Base-by-base conservation (phyloP, 2,888 invertebrate species). In the Hemithea aestivaria region DNA sequence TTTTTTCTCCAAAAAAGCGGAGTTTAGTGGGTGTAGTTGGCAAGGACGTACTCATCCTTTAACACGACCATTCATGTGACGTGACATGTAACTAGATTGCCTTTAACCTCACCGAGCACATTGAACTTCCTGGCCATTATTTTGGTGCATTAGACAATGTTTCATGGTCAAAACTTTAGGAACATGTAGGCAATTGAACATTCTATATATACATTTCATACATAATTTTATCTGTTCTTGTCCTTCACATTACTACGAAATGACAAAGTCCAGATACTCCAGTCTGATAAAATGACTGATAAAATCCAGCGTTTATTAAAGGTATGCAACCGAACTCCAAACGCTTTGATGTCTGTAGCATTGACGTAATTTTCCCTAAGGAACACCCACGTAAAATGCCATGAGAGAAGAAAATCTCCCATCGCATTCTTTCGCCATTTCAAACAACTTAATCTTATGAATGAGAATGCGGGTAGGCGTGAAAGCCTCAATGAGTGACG, bases 401-500 rank as follows among this genome's bases (percentile, higher is more conserved):
- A 26, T 2, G 26, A 33, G 16, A 27, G 16, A 9, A 8, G 9
- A 35, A 27, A 31, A 28, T 28, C 11, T 12, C 28, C 10, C 21
- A 22, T 20, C 25, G 10, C 11, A 30, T 27, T 33, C 30, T 28
- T 27, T 20, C 21, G 7, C 7, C 20, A 22, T 28, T 33, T 22
- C 25, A 25, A 28, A 29, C 32, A 45, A 34, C 22, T 34, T 48
- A 43, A 36, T 43, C 25, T 50, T 48, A 53, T 58, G 56, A 58
- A 61, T 59, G 58, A 50, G 57, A 45, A 28, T 36, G 34, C 43
- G 40, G 21, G 58, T 60, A 48, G 51, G 53, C 52, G 47, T 47
- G 38, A 48, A 50, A 57, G 51, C 48, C 45, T 61, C 51, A 61
- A 59, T 61, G 51, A 45, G 45, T 55, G 45, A 49, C 49, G 50